Percentiles rank a stretch among this genome's conserved stretches.
Conservation (phyloP, 2,888 invertebrate species). For the Bellardia bayeri region DNA sequence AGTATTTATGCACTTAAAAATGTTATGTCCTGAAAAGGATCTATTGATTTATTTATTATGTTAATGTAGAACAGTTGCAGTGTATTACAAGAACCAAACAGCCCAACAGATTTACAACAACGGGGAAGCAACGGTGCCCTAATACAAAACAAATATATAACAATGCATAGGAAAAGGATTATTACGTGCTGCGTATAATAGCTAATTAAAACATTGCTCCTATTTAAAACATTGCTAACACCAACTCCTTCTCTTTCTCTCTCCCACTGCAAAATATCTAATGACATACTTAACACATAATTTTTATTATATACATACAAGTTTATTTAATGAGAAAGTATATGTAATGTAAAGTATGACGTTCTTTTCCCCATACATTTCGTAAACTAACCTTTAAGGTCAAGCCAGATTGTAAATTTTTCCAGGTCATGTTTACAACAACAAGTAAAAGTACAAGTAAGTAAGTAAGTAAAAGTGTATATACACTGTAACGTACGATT, state of each 20-base stretch:
- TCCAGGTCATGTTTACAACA: background rate
- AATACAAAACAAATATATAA: background rate
- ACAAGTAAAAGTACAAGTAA: too few relatives aligned
- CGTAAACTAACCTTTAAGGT: slow-evolving; percentile 48
- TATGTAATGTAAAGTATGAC: slow-evolving; percentile 9
- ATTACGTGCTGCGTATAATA: slow-evolving; percentile 7
- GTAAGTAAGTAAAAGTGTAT: background rate
- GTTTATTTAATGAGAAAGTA: background rate
- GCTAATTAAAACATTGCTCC: background rate
- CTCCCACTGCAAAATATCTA: background rate
- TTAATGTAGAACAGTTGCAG: too few relatives aligned
- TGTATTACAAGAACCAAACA: too few relatives aligned
- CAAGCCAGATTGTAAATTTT: slow-evolving; percentile 25
- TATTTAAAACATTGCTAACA: background rate
- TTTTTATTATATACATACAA: slow-evolving; percentile 9
- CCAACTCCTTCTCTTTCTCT: background rate
- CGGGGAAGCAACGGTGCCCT: background rate
- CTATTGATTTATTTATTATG: too few relatives aligned
- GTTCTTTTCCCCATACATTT: background rate
- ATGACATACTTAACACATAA: slow-evolving; percentile 34
- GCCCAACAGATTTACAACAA: background rate
- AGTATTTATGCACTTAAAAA: too few relatives aligned
- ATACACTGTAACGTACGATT: background rate
- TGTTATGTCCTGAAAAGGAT: too few relatives aligned
- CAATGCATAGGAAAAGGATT: background rate